Evolutionary conservation across 2,113 vertebrate species (phyloP).

Genomic region (Corvus hawaiiensis): DNA sequence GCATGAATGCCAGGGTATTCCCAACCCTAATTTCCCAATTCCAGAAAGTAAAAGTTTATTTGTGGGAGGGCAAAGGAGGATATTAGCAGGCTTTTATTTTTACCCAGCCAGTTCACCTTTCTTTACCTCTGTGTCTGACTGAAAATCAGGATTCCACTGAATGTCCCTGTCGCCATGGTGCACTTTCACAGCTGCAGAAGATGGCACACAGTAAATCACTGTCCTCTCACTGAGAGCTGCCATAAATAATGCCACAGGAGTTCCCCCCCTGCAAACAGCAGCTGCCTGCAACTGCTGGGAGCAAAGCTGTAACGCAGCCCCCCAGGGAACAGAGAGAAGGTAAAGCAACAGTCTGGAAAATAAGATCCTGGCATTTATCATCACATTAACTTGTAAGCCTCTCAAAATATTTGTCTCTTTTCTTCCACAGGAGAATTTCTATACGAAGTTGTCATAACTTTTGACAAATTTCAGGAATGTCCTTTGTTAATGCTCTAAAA

Average conservation of each 20-base stretch:
- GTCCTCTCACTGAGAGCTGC: constrained; percentile 49
- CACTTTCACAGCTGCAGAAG: constrained; percentile 54
- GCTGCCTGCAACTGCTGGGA: constrained; percentile 41
- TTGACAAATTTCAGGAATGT: neutral
- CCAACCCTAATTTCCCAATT: neutral
- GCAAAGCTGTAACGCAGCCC: neutral
- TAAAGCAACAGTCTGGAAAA: constrained; percentile 30
- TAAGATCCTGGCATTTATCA: constrained; percentile 38
- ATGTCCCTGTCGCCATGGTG: neutral
- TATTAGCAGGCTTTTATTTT: constrained; percentile 11
- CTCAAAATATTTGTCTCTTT: constrained; percentile 35
- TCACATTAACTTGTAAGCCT: neutral
- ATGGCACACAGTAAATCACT: constrained; percentile 52
- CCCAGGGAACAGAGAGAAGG: constrained; percentile 1
- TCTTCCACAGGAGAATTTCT: constrained; percentile 6
- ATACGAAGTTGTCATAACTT: neutral
- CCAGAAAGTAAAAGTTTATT: neutral
- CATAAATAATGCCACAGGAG: constrained; percentile 67
- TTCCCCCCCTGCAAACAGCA: constrained; percentile 43
- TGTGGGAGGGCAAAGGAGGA: neutral
- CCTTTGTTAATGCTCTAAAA: neutral
- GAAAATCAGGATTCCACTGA: constrained; percentile 33
- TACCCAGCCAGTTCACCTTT: neutral
- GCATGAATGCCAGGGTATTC: neutral
- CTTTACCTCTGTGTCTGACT: constrained; percentile 4